phyloP scores from a whole-genome alignment of 1,140 invertebrate genomes.

The Drosophila nigrodunni region DNA sequence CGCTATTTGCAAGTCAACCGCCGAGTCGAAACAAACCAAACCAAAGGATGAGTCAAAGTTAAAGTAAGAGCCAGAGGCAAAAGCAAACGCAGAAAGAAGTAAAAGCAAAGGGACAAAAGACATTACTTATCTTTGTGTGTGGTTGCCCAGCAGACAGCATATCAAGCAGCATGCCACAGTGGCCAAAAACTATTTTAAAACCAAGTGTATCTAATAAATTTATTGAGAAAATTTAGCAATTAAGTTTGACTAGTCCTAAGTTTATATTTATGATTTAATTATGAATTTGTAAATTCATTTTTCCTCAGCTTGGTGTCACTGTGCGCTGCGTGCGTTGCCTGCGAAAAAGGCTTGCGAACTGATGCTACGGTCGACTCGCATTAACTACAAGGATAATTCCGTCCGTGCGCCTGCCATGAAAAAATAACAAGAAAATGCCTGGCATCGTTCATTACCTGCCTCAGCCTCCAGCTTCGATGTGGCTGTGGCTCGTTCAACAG shows the following conservation, averaged over 20 bases:
- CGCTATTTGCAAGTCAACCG: slow-evolving; percentile 75
- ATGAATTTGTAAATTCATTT: background rate
- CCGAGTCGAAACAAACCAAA: slow-evolving; percentile 4
- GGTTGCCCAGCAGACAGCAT: slow-evolving; percentile 41
- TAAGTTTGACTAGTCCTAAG: background rate
- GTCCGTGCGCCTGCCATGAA: slow-evolving; percentile 50
- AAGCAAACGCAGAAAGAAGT: too few species aligned
- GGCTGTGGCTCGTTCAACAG: background rate
- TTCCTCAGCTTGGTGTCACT: slow-evolving; percentile 25
- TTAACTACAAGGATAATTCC: slow-evolving; percentile 79
- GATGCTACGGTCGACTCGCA: slow-evolving; percentile 48
- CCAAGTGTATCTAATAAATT: background rate
- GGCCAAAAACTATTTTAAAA: slow-evolving; percentile 11
- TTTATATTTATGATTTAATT: background rate
- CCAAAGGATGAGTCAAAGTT: too few species aligned
- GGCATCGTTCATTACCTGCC: slow-evolving; percentile 73
- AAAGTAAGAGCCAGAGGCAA: too few species aligned
- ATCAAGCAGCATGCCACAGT: slow-evolving; percentile 37
- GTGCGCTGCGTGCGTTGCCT: slow-evolving; percentile 62
- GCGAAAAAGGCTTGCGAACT: slow-evolving; percentile 45
- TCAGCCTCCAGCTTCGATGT: background rate
- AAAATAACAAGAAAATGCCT: slow-evolving; percentile 80
- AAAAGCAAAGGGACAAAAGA: slow-evolving; percentile 25
- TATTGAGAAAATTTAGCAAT: background rate
- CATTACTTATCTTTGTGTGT: slow-evolving; percentile 59